phyloP scores from a whole-genome alignment of 2,797 vertebrate species.

The Octomys mimax region DNA sequence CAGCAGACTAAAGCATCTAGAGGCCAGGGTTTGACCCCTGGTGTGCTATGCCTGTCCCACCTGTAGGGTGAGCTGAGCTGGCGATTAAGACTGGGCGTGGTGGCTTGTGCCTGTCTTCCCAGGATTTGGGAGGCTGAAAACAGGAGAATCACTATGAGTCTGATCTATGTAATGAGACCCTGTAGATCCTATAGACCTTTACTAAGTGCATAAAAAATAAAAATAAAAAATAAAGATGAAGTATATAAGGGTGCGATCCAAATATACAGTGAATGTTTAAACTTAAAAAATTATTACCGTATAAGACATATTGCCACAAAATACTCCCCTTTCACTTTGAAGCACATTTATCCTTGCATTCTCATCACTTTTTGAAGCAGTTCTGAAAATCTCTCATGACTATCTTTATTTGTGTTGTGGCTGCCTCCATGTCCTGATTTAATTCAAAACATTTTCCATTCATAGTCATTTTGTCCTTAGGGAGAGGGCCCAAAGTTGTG shows the following conservation, averaged over 20 bases:
- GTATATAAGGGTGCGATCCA: background rate
- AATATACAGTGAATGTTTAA: background rate
- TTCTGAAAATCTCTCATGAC: background rate
- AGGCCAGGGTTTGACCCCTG: too few species aligned
- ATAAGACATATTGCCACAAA: background rate
- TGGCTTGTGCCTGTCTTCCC: too few species aligned
- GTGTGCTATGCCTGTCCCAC: too few species aligned
- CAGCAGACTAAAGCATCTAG: too few species aligned
- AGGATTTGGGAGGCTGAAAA: too few species aligned
- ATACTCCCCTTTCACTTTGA: background rate
- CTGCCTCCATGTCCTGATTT: background rate
- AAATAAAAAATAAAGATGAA: background rate
- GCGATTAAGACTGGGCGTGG: too few species aligned
- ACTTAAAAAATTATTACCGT: background rate
- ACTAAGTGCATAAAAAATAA: background rate
- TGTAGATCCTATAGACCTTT: too few species aligned
- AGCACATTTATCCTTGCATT: background rate
- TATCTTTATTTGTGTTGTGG: background rate
- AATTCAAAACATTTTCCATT: background rate
- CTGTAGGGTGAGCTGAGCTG: too few species aligned
- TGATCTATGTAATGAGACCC: too few species aligned
- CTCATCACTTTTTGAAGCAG: background rate
- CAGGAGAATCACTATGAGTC: too few species aligned
- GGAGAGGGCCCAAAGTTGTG: background rate
- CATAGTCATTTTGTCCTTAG: background rate